A percentile compares a stretch with the other conserved stretches of the same genome.
Conservation (phyloP, 2,888 invertebrate species). For the Apoderus coryli region DNA sequence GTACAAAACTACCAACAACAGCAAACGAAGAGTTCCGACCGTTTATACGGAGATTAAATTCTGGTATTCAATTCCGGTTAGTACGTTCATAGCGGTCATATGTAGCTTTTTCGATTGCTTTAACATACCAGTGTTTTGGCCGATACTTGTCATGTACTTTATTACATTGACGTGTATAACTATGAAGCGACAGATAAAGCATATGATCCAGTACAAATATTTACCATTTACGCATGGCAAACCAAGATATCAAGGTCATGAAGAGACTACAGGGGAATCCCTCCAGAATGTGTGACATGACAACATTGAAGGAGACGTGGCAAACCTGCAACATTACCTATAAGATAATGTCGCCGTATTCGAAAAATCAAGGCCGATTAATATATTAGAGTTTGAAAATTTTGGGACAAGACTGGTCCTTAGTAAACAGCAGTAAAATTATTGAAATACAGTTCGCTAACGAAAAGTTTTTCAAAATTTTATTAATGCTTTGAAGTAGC, state of each 20-base stretch:
- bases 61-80: slow-evolving; percentile 94
- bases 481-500: too few relatives aligned
- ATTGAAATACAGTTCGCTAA: too few relatives aligned
- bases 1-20: slow-evolving; percentile 88
- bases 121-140: slow-evolving; percentile 99
- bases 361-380: too few relatives aligned
- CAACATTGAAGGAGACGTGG: too few relatives aligned
- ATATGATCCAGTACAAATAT: slow-evolving; percentile 99
- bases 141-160: slow-evolving; percentile 99
- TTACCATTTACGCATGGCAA: slow-evolving; percentile 98
- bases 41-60: slow-evolving; percentile 95
- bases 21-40: slow-evolving; percentile 97
- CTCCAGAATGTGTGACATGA: too few relatives aligned
- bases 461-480: too few relatives aligned
- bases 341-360: too few relatives aligned
- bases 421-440: too few relatives aligned
- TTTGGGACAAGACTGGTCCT: too few relatives aligned
- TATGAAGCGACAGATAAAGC: slow-evolving; percentile 99
- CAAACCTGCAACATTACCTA: too few relatives aligned
- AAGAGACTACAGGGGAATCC: slow-evolving; percentile 27
- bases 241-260: slow-evolving; percentile 74
- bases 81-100: slow-evolving; percentile 73
- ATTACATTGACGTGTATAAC: slow-evolving; percentile 96
- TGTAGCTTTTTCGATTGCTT: slow-evolving; percentile 97
- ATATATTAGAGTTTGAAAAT: too few relatives aligned